A percentile compares a stretch with the other conserved stretches of the same genome.
These are phyloP conservation scores for Mycteria americana DNA, from an alignment of 2,797 vertebrate species.

Conservation along the genomic window DNA sequence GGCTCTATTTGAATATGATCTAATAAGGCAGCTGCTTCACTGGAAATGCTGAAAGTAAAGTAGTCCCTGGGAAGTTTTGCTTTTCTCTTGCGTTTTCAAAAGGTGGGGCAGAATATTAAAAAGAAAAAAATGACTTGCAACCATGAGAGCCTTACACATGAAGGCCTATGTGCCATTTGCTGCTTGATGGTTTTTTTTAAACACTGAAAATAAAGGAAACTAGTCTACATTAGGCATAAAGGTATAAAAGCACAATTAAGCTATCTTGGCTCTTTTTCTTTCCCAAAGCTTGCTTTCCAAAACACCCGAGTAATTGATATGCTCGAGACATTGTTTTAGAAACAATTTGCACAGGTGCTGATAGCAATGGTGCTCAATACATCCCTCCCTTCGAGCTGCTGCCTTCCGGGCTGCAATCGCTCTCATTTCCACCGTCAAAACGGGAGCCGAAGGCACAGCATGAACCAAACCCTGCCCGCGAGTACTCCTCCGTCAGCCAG, in stretches of 20 bases:
- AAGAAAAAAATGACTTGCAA: not conserved
- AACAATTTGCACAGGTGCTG: slow-evolving; percentile 51
- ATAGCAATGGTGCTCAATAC: slow-evolving; percentile 41
- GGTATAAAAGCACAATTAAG: slow-evolving; percentile 4
- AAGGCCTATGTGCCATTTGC: not conserved
- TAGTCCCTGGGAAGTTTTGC: slow-evolving; percentile 39
- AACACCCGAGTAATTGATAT: slow-evolving; percentile 34
- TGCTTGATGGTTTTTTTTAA: not conserved
- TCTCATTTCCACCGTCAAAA: slow-evolving; percentile 44
- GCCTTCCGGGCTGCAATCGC: slow-evolving; percentile 47
- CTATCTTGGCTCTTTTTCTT: slow-evolving; percentile 16
- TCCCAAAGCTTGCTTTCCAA: slow-evolving; percentile 54
- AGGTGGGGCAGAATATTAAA: not conserved
- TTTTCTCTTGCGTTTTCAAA: slow-evolving; percentile 24
- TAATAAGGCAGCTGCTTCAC: slow-evolving; percentile 32
- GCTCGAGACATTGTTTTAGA: slow-evolving; percentile 57
- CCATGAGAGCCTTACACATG: not conserved
- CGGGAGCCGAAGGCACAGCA: slow-evolving; percentile 15
- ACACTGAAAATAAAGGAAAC: slow-evolving; percentile 24
- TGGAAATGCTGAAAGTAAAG: not conserved
- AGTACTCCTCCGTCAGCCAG: not conserved
- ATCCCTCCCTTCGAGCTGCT: slow-evolving; percentile 44
- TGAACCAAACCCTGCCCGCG: not conserved
- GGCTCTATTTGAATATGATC: slow-evolving; percentile 53
- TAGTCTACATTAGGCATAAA: slow-evolving; percentile 30